Evolutionary conservation across 2,113 vertebrate genomes (phyloP).

Genomic region (Colistium nudipinnis): DNA sequence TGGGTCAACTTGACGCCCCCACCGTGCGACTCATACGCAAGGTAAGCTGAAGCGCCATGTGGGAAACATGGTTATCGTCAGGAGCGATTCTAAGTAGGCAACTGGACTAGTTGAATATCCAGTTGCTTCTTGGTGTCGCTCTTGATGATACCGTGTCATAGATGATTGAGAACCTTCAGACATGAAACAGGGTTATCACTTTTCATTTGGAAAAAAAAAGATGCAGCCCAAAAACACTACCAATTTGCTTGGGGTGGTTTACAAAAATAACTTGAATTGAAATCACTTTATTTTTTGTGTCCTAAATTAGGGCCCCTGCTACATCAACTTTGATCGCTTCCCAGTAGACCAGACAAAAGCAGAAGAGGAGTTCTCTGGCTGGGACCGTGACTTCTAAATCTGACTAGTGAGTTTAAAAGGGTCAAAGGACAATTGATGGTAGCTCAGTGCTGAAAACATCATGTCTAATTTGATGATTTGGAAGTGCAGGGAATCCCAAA

Average conservation of each 20-base stretch:
- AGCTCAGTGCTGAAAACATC: conserved; percentile 3
- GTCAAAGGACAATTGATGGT: not conserved
- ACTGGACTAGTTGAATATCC: no score
- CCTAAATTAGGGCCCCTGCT: conserved; percentile 78
- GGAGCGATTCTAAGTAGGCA: no score
- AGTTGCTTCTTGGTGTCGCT: no score
- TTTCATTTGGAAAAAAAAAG: no score
- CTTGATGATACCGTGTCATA: no score
- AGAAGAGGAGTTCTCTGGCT: conserved; percentile 83
- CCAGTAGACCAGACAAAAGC: conserved; percentile 72
- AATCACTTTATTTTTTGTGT: not conserved
- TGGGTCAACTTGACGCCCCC: conserved; percentile 81
- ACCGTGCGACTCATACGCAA: conserved; percentile 81
- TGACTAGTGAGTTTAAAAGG: not conserved
- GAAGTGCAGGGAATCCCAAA: conserved; percentile 1
- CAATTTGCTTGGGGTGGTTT: no score
- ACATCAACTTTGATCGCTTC: conserved; percentile 84
- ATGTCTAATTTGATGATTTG: conserved; percentile 7
- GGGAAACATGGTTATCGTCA: no score
- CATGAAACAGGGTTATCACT: no score
- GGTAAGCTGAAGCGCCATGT: conserved; percentile 51
- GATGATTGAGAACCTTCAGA: no score
- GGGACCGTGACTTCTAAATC: conserved; percentile 83
- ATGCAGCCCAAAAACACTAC: no score
- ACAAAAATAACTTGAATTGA: no score